A percentile compares a stretch with the other conserved stretches of the same genome.
Conservation (phyloP, 2,797 vertebrate species). For the Petrocephalus schoutedeni region DNA sequence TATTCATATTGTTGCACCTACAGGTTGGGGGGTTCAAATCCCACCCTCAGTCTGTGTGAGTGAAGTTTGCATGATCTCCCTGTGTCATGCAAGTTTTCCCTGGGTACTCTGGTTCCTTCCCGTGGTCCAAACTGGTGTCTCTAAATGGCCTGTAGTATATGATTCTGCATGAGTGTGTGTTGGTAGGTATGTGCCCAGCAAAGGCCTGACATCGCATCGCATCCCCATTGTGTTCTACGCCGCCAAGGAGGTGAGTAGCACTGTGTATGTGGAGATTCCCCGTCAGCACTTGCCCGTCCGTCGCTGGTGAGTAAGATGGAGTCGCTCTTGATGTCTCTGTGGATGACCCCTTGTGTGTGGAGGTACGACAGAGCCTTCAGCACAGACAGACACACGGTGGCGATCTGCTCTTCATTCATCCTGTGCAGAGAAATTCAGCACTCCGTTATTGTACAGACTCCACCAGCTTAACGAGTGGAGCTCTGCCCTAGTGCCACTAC, state of each 20-base stretch:
- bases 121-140: no score
- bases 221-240: background rate
- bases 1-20: background rate
- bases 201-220: background rate
- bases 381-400: conserved; percentile 90
- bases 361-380: conserved; percentile 89
- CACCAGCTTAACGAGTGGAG: background rate
- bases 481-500: background rate
- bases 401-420: conserved; percentile 99
- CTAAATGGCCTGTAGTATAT: no score
- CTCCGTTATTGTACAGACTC: background rate
- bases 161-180: background rate
- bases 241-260: background rate
- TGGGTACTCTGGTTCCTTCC: no score
- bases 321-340: conserved; percentile 97
- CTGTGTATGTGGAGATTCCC: background rate
- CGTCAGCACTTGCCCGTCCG: conserved; percentile 71
- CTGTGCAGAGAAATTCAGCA: conserved; percentile 52
- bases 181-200: background rate
- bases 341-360: conserved; percentile 95
- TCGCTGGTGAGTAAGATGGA: conserved; percentile 96
- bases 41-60: background rate
- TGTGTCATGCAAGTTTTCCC: no score
- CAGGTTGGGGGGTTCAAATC: background rate
- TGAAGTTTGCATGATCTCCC: no score